Percentiles rank a stretch among this genome's conserved stretches.
These are phyloP conservation scores for Gymnothorax javanicus DNA, from an alignment of 2,797 vertebrate genomes.

Conservation along the genomic window DNA sequence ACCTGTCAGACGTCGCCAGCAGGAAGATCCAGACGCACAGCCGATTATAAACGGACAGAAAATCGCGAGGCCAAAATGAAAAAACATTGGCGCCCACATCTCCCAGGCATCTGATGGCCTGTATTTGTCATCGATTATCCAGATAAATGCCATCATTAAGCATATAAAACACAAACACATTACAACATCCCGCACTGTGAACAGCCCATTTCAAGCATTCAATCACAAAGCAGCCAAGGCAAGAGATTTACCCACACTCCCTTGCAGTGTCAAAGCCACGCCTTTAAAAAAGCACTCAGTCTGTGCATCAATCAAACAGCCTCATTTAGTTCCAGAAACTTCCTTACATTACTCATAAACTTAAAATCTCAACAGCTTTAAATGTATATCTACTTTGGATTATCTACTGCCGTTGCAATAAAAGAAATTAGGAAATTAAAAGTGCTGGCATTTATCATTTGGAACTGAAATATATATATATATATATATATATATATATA, in stretches of 20 bases:
- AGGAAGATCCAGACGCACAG: conserved; percentile 51
- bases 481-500: neutral
- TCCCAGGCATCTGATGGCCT: neutral
- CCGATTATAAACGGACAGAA: conserved; percentile 48
- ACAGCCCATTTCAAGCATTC: neutral
- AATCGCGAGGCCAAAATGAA: conserved; percentile 25
- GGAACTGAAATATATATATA: neutral
- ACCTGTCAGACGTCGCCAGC: neutral
- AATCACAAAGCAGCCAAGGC: neutral
- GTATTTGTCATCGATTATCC: neutral
- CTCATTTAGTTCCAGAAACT: neutral
- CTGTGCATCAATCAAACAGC: neutral
- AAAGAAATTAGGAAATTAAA: neutral
- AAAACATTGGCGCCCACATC: conserved; percentile 6
- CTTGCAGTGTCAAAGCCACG: neutral
- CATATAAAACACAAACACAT: neutral
- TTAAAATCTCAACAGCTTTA: neutral
- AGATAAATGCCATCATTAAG: neutral
- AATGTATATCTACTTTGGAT: neutral
- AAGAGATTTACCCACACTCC: neutral
- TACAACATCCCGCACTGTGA: neutral
- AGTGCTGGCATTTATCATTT: neutral
- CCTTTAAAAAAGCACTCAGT: neutral
- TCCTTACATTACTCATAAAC: neutral
- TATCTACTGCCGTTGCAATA: neutral